Evolutionary conservation across 2,888 invertebrate species (phyloP).

Genomic region (Drosophila mimetica): DNA sequence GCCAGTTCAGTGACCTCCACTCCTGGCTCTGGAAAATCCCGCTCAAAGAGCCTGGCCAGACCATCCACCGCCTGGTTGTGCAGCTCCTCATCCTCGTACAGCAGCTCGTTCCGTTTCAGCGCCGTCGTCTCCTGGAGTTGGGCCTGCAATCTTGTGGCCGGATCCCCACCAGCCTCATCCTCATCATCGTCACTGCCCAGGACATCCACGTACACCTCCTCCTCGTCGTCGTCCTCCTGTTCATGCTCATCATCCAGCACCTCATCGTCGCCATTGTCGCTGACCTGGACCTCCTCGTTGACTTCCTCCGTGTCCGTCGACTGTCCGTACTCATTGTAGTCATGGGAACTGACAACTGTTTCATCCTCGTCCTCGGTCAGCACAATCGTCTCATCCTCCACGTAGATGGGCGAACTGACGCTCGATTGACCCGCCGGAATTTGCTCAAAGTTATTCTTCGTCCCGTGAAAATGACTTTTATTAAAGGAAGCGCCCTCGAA

Average conservation of each 20-base stretch:
- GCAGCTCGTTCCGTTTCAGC: conserved; percentile 81
- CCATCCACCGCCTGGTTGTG: conserved; percentile 84
- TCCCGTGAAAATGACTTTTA: conserved; percentile 69
- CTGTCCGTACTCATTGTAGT: conserved; percentile 75
- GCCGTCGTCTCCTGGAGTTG: conserved; percentile 61
- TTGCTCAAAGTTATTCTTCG: conserved; percentile 73
- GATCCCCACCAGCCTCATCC: conserved; percentile 75
- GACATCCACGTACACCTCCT: conserved; percentile 83
- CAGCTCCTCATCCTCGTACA: conserved; percentile 83
- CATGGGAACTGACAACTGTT: conserved; percentile 82
- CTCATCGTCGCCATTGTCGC: conserved; percentile 23
- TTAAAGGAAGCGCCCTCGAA: conserved; percentile 53
- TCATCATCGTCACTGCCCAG: conserved; percentile 82
- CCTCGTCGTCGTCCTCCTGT: conserved; percentile 77
- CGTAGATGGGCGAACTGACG: conserved; percentile 58
- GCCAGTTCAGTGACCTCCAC: conserved; percentile 59
- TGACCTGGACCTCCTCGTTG: conserved; percentile 35
- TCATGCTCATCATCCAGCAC: conserved; percentile 78
- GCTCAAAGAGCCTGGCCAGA: conserved; percentile 82
- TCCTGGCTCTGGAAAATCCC: conserved; percentile 63
- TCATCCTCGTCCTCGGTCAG: conserved; percentile 83
- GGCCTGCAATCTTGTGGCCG: conserved; percentile 57
- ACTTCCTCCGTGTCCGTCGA: conserved; percentile 72
- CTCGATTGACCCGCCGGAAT: conserved; percentile 79
- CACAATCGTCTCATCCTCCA: conserved; percentile 83